These are phyloP conservation scores for Sylvietta virens DNA, from an alignment of 2,113 vertebrate species.

Conservation along the genomic window DNA sequence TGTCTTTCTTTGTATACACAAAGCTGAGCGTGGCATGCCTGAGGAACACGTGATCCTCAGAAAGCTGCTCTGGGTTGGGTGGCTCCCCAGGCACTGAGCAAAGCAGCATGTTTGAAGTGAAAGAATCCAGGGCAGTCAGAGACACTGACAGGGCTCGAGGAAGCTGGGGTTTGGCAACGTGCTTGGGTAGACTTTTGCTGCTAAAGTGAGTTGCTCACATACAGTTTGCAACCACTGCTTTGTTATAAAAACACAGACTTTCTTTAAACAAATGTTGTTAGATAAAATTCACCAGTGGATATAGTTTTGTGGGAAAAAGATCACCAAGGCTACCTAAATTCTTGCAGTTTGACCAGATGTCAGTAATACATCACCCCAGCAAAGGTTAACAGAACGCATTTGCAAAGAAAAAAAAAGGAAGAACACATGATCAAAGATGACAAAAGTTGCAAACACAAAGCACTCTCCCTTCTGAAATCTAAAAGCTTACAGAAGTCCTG, in stretches of 20 bases:
- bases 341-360: neutral
- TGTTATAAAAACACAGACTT: neutral
- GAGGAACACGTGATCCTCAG: neutral
- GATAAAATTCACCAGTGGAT: neutral
- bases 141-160: rapidly evolving
- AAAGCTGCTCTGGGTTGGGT: neutral
- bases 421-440: neutral
- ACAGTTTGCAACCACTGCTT: neutral
- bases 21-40: neutral
- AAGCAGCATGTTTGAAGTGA: neutral
- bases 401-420: neutral
- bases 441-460: neutral
- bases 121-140: neutral
- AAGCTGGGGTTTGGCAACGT: neutral
- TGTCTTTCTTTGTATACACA: neutral
- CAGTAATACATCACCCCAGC: neutral
- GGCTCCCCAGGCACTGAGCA: neutral
- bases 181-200: neutral
- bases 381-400: neutral
- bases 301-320: neutral
- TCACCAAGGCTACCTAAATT: neutral
- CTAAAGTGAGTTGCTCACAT: neutral
- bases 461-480: neutral
- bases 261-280: neutral
- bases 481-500: neutral